Percentiles rank a stretch among this genome's conserved stretches.
phyloP scores from a whole-genome alignment of 1,140 invertebrate genomes.

The Chironomus striatipennis region DNA sequence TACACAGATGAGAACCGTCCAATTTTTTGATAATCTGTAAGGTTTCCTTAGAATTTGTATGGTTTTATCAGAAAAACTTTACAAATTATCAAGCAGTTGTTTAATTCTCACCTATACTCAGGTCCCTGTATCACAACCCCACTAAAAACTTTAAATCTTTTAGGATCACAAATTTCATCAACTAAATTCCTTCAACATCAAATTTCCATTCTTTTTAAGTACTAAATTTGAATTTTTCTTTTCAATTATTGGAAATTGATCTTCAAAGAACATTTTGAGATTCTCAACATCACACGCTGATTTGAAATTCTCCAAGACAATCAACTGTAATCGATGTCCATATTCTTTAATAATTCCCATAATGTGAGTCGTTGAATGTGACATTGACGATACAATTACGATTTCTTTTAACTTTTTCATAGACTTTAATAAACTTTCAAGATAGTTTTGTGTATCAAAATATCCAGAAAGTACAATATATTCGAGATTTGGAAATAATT shows the following conservation, averaged over 20 bases:
- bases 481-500: not conserved
- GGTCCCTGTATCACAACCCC: too few relatives aligned
- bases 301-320: not conserved
- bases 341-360: not conserved
- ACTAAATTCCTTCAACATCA: not conserved
- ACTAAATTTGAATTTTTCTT: not conserved
- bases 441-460: not conserved
- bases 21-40: too few relatives aligned
- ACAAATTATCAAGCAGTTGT: too few relatives aligned
- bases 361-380: not conserved
- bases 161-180: not conserved
- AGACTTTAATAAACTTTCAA: not conserved
- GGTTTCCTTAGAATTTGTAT: too few relatives aligned
- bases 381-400: not conserved
- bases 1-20: too few relatives aligned
- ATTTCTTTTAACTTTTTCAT: not conserved
- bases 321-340: not conserved
- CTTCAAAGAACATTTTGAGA: not conserved
- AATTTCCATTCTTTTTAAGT: not conserved
- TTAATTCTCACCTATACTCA: too few relatives aligned
- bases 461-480: not conserved
- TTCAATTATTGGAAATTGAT: not conserved
- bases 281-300: not conserved
- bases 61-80: too few relatives aligned
- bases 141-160: too few relatives aligned